phyloP scores from a whole-genome alignment of 1,140 invertebrate species.

The Trachelipus rathkii region DNA sequence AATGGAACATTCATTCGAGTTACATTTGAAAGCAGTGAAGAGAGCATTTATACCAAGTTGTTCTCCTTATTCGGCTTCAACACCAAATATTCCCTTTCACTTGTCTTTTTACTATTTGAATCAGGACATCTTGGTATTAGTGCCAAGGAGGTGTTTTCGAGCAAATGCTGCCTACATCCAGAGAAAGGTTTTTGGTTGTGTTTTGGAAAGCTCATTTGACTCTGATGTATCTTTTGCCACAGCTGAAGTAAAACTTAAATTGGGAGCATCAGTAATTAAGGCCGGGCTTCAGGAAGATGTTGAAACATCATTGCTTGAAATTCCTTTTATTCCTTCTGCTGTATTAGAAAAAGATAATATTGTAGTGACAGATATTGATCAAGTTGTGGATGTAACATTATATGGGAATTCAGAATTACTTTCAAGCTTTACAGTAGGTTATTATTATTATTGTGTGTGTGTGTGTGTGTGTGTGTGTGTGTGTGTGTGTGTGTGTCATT shows the following conservation, averaged over 20 bases:
- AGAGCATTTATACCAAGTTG: background rate
- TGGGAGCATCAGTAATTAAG: background rate
- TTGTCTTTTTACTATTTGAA: slow-evolving; percentile 21
- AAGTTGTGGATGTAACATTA: background rate
- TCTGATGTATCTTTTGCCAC: background rate
- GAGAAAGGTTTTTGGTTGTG: background rate
- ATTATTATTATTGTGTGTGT: background rate
- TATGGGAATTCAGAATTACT: background rate
- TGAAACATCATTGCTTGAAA: background rate
- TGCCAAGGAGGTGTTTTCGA: slow-evolving; percentile 20
- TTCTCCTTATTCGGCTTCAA: background rate
- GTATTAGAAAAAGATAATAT: background rate
- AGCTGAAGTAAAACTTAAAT: background rate
- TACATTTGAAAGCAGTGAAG: slow-evolving; percentile 18
- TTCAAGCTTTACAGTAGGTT: background rate
- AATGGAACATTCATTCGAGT: slow-evolving; percentile 20
- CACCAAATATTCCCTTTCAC: slow-evolving; percentile 27
- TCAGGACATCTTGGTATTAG: slow-evolving; percentile 21
- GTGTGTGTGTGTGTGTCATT: too few relatives aligned
- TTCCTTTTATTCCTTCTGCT: background rate
- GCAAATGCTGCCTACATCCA: slow-evolving; percentile 23
- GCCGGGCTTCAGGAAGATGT: background rate
- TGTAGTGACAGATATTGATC: background rate
- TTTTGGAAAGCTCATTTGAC: background rate
- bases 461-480: too few relatives aligned